These are phyloP conservation scores for Baryphthengus martii DNA, from an alignment of 2,113 vertebrate species.

Conservation along the genomic window DNA sequence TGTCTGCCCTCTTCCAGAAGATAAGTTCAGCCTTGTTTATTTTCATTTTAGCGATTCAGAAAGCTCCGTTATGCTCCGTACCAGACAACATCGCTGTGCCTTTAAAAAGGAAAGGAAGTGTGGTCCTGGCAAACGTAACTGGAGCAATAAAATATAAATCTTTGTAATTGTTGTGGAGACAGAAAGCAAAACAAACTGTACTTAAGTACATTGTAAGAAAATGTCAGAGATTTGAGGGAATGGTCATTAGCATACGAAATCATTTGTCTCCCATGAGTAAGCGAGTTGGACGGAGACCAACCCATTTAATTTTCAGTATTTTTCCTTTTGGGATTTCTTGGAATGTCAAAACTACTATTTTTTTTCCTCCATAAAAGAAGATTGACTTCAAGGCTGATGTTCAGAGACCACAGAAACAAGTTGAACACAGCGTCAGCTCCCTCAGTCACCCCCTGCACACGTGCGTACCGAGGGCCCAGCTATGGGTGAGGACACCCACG, in stretches of 20 bases:
- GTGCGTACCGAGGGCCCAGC: accelerated
- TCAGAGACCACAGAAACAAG: background rate
- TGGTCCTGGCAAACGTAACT: slow-evolving; percentile 64
- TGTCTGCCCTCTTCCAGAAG: slow-evolving; percentile 21
- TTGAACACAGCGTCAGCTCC: background rate
- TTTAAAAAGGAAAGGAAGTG: slow-evolving; percentile 72
- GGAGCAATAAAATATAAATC: slow-evolving; percentile 75
- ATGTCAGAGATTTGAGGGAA: slow-evolving; percentile 68
- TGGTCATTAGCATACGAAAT: slow-evolving; percentile 65
- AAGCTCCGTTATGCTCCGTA: background rate
- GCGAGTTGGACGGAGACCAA: slow-evolving; percentile 35
- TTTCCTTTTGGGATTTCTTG: slow-evolving; percentile 64
- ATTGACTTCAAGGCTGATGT: slow-evolving; percentile 18
- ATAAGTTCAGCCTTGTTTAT: slow-evolving; percentile 67
- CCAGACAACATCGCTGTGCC: slow-evolving; percentile 27
- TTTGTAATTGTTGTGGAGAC: slow-evolving; percentile 80
- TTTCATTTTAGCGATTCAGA: slow-evolving; percentile 49
- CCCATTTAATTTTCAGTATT: slow-evolving; percentile 62
- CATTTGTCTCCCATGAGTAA: slow-evolving; percentile 66
- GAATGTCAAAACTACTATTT: slow-evolving; percentile 59
- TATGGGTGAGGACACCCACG: accelerated
- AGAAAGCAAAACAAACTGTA: slow-evolving; percentile 77
- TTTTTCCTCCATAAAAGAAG: slow-evolving; percentile 44
- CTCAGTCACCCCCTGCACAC: background rate
- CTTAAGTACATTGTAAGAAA: slow-evolving; percentile 75